Conservation (phyloP, 2,113 vertebrate genomes). For the Silurus asotus region DNA sequence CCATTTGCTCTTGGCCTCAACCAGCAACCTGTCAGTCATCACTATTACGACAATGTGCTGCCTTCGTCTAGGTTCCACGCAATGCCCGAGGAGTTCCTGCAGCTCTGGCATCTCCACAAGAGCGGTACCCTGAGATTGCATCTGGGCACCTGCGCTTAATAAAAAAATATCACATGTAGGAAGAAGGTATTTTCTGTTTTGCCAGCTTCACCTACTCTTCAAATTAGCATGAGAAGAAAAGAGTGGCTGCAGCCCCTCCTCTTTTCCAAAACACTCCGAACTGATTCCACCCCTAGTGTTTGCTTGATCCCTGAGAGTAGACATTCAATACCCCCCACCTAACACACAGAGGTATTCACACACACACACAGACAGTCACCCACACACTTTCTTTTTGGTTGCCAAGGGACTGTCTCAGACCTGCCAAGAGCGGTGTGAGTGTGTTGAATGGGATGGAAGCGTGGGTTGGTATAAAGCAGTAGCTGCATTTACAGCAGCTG, state of each 20-base stretch:
- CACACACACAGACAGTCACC: neutral
- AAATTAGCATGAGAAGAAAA: conserved; percentile 37
- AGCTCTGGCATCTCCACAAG: conserved; percentile 95
- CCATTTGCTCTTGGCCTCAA: conserved; percentile 84
- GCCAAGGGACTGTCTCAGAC: conserved; percentile 30
- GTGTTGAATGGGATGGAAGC: neutral
- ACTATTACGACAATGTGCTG: conserved; percentile 94
- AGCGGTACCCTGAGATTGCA: conserved; percentile 83
- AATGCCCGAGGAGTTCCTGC: conserved; percentile 96
- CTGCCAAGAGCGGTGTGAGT: conserved; percentile 22
- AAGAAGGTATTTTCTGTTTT: conserved; percentile 40
- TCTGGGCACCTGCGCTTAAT: conserved; percentile 76
- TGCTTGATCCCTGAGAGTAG: conserved; percentile 23
- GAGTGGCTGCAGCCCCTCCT: neutral
- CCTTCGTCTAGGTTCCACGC: conserved; percentile 89
- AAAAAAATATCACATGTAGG: neutral
- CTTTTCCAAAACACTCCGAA: neutral
- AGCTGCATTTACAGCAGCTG: conserved; percentile 11
- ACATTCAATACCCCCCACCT: neutral
- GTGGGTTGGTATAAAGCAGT: conserved; percentile 20
- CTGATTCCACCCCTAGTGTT: conserved; percentile 25
- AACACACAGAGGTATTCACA: neutral
- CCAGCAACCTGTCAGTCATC: conserved; percentile 85
- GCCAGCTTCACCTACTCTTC: neutral
- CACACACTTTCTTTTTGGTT: conserved; percentile 27